A percentile compares a stretch with the other conserved stretches of the same genome.
Conservation (phyloP, 2,113 vertebrate species). For the Tragelaphus buxtoni region DNA sequence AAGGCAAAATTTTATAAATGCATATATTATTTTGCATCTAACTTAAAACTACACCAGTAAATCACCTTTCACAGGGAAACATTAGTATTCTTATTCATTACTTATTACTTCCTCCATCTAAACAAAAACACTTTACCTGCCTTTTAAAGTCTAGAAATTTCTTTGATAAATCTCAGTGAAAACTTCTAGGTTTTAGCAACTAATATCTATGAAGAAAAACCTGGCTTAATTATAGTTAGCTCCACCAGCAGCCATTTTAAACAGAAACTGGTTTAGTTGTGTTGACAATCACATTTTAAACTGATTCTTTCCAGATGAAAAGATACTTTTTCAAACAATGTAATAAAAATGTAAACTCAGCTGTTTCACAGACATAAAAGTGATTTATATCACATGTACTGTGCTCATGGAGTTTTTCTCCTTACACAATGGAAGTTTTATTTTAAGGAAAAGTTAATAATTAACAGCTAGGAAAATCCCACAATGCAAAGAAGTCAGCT, state of each 20-base stretch:
- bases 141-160: constrained; percentile 68
- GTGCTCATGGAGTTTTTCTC: constrained; percentile 69
- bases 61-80: background rate
- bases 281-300: constrained; percentile 87
- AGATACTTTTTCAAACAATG: constrained; percentile 87
- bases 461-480: constrained; percentile 77
- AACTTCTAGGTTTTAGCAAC: constrained; percentile 78
- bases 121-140: constrained; percentile 72
- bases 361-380: constrained; percentile 85
- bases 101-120: constrained; percentile 62
- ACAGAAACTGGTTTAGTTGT: constrained; percentile 81
- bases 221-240: constrained; percentile 76
- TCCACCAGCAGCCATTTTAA: constrained; percentile 81
- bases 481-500: constrained; percentile 71
- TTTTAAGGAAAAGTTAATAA: constrained; percentile 81
- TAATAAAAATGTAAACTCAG: constrained; percentile 88
- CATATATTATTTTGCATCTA: constrained; percentile 32
- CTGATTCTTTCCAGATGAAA: constrained; percentile 90
- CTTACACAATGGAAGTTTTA: constrained; percentile 77
- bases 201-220: constrained; percentile 75
- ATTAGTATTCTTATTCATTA: constrained; percentile 42
- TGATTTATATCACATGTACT: constrained; percentile 84
- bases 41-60: constrained; percentile 26
- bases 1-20: constrained; percentile 30
- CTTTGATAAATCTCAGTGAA: constrained; percentile 77